Conservation (phyloP, 92 coral and sea anemone species). For the Epizoanthus fatuus region DNA sequence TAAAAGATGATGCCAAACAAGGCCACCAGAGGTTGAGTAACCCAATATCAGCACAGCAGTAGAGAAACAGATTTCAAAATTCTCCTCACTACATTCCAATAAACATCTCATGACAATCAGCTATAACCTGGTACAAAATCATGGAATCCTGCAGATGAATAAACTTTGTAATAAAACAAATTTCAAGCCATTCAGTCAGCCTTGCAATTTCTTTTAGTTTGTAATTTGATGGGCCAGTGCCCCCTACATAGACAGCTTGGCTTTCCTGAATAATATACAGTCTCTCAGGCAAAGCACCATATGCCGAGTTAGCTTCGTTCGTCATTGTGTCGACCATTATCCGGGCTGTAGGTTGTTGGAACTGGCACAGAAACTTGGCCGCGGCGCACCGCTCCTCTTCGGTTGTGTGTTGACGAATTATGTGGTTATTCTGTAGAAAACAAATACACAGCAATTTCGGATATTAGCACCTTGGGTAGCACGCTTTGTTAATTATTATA, state of each 20-base stretch:
- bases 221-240: constrained; percentile 87
- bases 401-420: constrained; percentile 76
- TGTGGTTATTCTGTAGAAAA: constrained; percentile 70
- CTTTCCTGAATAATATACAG: constrained; percentile 83
- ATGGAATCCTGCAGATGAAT: too few species aligned
- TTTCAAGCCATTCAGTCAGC: too few species aligned
- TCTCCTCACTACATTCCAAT: too few species aligned
- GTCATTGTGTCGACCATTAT: constrained; percentile 85
- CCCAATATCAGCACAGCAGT: too few species aligned
- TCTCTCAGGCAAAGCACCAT: constrained; percentile 93
- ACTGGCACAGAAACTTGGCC: constrained; percentile 63
- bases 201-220: constrained; percentile 64
- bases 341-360: constrained; percentile 51
- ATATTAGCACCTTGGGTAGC: too few species aligned
- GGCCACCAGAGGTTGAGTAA: too few species aligned
- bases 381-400: constrained; percentile 86
- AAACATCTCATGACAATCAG: too few species aligned
- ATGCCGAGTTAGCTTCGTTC: constrained; percentile 81
- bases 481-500: too few species aligned
- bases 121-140: too few species aligned
- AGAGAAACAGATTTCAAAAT: too few species aligned
- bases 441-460: neutral
- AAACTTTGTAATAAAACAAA: too few species aligned
- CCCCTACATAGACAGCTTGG: constrained; percentile 82
- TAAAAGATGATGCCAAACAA: too few species aligned